A percentile compares a stretch with the other conserved stretches of the same genome.
Conservation (phyloP, 2,888 invertebrate genomes). For the Oegoconia quadripuncta region DNA sequence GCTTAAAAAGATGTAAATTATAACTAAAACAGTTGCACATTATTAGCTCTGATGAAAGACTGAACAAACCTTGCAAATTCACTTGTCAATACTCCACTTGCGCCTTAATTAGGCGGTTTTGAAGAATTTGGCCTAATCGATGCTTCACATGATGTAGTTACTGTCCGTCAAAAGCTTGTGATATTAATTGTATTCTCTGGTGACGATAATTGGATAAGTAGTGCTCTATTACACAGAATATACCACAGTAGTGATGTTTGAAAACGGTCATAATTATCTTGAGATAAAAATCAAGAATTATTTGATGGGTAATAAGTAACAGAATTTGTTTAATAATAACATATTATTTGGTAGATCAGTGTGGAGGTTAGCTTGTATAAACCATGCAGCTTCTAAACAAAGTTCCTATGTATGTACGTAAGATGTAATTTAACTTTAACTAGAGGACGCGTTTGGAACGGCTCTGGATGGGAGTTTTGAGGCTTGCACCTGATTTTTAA, state of each 20-base stretch:
- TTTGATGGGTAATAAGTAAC: constrained; percentile 60
- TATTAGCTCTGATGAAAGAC: too few relatives aligned
- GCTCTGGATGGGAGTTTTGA: constrained; percentile 38
- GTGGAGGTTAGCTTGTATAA: constrained; percentile 78
- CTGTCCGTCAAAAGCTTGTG: background rate
- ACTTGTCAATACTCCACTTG: too few relatives aligned
- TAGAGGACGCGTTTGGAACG: constrained; percentile 60
- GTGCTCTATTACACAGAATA: background rate
- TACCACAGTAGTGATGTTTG: constrained; percentile 31
- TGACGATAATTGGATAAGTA: too few relatives aligned
- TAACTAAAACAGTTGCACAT: too few relatives aligned
- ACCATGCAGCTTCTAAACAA: constrained; percentile 79
- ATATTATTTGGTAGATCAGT: constrained; percentile 74
- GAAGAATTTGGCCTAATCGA: constrained; percentile 1
- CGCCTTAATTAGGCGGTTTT: too few relatives aligned
- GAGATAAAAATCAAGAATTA: constrained; percentile 52
- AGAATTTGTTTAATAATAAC: constrained; percentile 60
- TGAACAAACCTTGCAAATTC: too few relatives aligned
- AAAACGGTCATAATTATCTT: constrained; percentile 45
- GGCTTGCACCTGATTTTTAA: constrained; percentile 47
- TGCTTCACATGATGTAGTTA: background rate
- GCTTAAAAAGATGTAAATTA: too few relatives aligned
- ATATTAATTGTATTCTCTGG: background rate
- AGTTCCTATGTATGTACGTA: constrained; percentile 80
- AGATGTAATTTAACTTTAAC: constrained; percentile 73